Conservation (phyloP, 2,797 vertebrate species). For the Poecilia velifera region DNA sequence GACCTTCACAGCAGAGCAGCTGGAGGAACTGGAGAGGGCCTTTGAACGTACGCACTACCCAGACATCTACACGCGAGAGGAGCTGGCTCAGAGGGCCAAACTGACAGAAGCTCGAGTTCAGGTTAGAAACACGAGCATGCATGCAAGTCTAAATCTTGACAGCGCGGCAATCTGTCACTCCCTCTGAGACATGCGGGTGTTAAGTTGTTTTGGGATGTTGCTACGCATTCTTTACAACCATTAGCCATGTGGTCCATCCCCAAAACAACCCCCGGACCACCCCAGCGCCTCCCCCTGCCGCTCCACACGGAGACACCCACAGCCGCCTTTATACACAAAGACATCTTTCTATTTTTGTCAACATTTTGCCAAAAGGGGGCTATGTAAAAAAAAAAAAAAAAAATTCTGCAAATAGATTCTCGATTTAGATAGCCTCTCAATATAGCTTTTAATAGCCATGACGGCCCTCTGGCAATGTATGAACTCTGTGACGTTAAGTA, state of each 20-base stretch:
- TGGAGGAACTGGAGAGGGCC: constrained; percentile 96
- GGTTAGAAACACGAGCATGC: constrained; percentile 75
- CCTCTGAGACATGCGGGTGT: constrained; percentile 83
- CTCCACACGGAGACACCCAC: constrained; percentile 42
- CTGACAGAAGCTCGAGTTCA: constrained; percentile 97
- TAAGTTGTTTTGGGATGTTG: constrained; percentile 85
- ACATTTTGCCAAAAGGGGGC: constrained; percentile 22
- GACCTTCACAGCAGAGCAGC: constrained; percentile 96
- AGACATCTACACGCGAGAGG: constrained; percentile 97
- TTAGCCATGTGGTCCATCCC: constrained; percentile 40
- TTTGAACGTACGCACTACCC: constrained; percentile 99
- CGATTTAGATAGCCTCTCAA: constrained; percentile 60
- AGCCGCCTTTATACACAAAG: constrained; percentile 52
- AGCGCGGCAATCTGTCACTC: constrained; percentile 61
- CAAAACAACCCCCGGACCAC: neutral
- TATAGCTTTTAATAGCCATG: constrained; percentile 59
- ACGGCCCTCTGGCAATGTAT: constrained; percentile 55
- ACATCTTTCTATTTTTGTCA: constrained; percentile 54
- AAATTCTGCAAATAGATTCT: constrained; percentile 59
- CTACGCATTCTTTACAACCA: constrained; percentile 63
- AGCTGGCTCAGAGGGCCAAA: constrained; percentile 96
- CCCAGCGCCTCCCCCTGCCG: constrained; percentile 33
- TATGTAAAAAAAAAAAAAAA: constrained; percentile 6
- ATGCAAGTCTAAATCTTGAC: neutral
- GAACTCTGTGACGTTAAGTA: constrained; percentile 57